phyloP scores from a whole-genome alignment of 2,113 vertebrate species.

The Oryzias celebensis region DNA sequence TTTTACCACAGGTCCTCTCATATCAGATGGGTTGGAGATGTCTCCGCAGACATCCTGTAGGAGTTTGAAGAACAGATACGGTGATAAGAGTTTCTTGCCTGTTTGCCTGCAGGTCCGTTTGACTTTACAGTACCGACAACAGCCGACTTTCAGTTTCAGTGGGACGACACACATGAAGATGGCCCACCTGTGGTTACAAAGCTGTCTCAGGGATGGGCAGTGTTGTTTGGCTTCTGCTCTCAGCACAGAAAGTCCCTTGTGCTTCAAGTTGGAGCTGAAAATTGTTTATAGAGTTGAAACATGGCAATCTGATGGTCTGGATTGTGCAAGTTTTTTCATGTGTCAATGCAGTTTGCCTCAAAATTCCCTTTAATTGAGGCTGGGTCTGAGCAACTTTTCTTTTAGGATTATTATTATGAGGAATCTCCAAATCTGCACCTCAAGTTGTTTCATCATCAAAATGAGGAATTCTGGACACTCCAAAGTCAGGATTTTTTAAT shows the following conservation, averaged over 20 bases:
- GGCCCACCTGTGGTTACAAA: constrained; percentile 19
- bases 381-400: constrained; percentile 19
- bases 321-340: constrained; percentile 26
- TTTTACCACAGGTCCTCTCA: constrained; percentile 20
- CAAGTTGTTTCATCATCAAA: constrained; percentile 19
- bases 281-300: constrained; percentile 38
- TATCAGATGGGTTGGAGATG: constrained; percentile 53
- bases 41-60: constrained; percentile 29
- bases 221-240: constrained; percentile 27
- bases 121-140: constrained; percentile 70
- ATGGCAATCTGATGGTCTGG: constrained; percentile 43
- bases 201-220: constrained; percentile 24
- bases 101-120: constrained; percentile 52
- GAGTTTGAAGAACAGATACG: constrained; percentile 52
- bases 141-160: constrained; percentile 37
- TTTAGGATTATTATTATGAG: constrained; percentile 1
- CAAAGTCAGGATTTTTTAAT: constrained; percentile 19
- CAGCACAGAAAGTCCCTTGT: constrained; percentile 33
- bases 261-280: constrained; percentile 40
- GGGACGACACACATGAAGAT: constrained; percentile 24
- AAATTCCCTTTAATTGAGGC: constrained; percentile 26
- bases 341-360: constrained; percentile 38
- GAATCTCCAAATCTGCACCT: constrained; percentile 17
- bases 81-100: constrained; percentile 52
- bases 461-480: constrained; percentile 9